Evolutionary conservation across 2,888 invertebrate genomes (phyloP), one percentile per base, ranked within the genome.

Genomic region (Drosophila testacea): DNA sequence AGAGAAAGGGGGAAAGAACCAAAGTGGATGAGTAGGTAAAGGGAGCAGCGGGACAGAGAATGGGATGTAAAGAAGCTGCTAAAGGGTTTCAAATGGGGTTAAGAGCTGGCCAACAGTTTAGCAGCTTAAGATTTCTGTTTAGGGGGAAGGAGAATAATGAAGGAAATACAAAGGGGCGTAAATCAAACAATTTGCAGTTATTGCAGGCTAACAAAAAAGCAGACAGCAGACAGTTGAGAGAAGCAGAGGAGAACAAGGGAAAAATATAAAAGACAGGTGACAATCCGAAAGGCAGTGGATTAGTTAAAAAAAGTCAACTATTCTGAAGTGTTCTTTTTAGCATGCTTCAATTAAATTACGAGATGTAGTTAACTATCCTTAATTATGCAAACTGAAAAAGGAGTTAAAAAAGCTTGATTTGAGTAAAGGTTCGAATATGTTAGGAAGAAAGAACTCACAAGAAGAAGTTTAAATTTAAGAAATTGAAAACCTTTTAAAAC

Each of bases 101-200:
- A 79, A 79, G 69, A 77, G 78, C 67, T 28, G 44, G 61, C 64
- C 50, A 77, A 81, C 73, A 77, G 69, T 62, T 81, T 65, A 80
- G 62, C 56, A 65, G 78, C 73, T 77, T 69, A 80, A 69, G 81
- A 73, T 61, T 70, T 55, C 66, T 41, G 28, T 30, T 1, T 38
- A 27, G 30, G 22, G n/a, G 10, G 5, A 22, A 41, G 6, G 16
- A 48, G 51, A 16, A 41, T 7, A 5, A 32, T 4, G 47, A 7
- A 47, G 27, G 9, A 9, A 22, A 42, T 22, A 42, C 32, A 22
- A 42, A 7, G 51, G n/a, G 38, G 62, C 57, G 60, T 46, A 48
- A 72, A 66, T 73, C 44, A 61, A 44, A 75, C 30, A 47, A 52
- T 75, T 57, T 75, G 63, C 69, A 74, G 59, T 63, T 46, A 47